A percentile compares a stretch with the other conserved stretches of the same genome.
Evolutionary conservation across 2,113 vertebrate genomes (phyloP).

Genomic region (Galbula dea): DNA sequence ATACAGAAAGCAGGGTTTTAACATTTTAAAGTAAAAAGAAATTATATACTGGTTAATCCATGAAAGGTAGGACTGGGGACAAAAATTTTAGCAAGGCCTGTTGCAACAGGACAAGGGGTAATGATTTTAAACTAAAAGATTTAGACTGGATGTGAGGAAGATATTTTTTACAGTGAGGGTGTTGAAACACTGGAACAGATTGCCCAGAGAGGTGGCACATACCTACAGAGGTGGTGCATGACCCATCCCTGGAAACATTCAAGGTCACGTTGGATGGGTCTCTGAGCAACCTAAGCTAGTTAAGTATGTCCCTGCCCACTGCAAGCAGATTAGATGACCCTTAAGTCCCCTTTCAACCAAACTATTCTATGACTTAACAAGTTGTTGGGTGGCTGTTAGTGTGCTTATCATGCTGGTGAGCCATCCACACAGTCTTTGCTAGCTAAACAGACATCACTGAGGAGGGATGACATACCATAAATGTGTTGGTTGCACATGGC

Average conservation of each 20-base stretch:
- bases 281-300: not conserved
- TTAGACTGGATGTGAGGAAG: not conserved
- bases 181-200: not conserved
- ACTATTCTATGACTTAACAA: not conserved
- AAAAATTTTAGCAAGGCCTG: not conserved
- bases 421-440: not conserved
- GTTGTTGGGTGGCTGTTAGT: not conserved
- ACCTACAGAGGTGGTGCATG: not conserved
- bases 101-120: not conserved
- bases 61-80: not conserved
- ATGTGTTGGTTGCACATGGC: not conserved
- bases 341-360: not conserved
- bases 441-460: not conserved
- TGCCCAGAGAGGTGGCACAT: not conserved
- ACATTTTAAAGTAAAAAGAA: not conserved
- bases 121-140: not conserved
- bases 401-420: not conserved
- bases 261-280: not conserved
- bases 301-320: not conserved
- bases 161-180: not conserved
- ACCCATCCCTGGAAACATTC: not conserved
- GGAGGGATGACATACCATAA: not conserved
- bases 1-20: not conserved
- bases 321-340: not conserved
- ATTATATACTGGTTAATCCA: not conserved